These are phyloP conservation scores for Premnoplex brunnescens DNA, from an alignment of 2,797 vertebrate genomes.

Conservation along the genomic window DNA sequence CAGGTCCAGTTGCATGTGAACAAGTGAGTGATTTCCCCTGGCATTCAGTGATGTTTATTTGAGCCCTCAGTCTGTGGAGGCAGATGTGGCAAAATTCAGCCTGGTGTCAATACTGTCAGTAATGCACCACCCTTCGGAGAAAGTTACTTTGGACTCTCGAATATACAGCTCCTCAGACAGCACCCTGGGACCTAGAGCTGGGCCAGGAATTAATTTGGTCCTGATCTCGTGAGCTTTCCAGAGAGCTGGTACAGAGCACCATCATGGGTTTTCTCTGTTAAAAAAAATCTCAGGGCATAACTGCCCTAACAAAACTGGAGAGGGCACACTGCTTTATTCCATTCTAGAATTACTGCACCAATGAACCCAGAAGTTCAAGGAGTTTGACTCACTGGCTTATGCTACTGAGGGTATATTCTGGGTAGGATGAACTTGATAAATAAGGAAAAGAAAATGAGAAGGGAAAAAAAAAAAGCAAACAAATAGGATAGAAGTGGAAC, in stretches of 20 bases:
- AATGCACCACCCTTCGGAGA: not conserved
- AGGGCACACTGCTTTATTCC: not conserved
- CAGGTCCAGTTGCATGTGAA: not conserved
- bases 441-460: slow-evolving; percentile 17
- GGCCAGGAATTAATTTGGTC: slow-evolving; percentile 3
- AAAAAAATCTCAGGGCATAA: not conserved
- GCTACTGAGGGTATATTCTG: not conserved
- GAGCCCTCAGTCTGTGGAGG: not conserved
- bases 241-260: not conserved
- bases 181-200: not conserved
- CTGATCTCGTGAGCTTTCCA: not conserved
- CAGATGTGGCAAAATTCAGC: slow-evolving; percentile 20
- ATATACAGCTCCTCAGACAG: not conserved
- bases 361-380: slow-evolving; percentile 11
- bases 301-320: not conserved
- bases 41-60: not conserved
- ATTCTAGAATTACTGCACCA: not conserved
- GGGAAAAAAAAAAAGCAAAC: not conserved
- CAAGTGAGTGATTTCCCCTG: not conserved
- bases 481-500: slow-evolving; percentile 7
- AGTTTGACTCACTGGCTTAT: not conserved
- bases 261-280: not conserved
- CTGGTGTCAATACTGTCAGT: not conserved
- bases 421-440: slow-evolving; percentile 14
- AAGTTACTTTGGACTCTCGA: slow-evolving; percentile 16